Conservation (phyloP, 1,140 invertebrate species). For the Trichogramma pretiosum region DNA sequence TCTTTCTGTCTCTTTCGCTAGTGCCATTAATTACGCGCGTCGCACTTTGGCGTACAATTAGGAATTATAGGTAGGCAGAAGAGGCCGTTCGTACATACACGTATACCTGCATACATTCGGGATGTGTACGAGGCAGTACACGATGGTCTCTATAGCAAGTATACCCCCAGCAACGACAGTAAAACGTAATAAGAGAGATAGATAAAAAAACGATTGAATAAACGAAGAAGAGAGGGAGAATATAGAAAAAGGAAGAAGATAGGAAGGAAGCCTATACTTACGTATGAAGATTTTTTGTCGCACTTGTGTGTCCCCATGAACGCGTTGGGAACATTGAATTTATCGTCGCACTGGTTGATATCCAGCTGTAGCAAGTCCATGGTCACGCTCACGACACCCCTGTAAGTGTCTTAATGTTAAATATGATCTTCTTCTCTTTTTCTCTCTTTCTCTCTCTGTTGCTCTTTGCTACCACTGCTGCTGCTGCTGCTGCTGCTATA, state of each 20-base stretch:
- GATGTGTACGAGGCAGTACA: too few relatives aligned
- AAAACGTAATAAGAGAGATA: too few relatives aligned
- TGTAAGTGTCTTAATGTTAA: slow-evolving; percentile 51
- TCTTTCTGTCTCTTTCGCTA: too few relatives aligned
- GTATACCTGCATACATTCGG: too few relatives aligned
- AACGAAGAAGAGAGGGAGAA: background rate
- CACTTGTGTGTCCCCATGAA: slow-evolving; percentile 95
- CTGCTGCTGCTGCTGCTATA: too few relatives aligned
- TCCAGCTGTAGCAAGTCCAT: slow-evolving; percentile 85
- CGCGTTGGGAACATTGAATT: slow-evolving; percentile 82
- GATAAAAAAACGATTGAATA: slow-evolving; percentile 8
- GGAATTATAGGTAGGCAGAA: too few relatives aligned
- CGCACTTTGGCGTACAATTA: slow-evolving; percentile 9
- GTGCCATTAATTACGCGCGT: slow-evolving; percentile 15
- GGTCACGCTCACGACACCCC: slow-evolving; percentile 88
- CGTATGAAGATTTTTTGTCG: slow-evolving; percentile 82
- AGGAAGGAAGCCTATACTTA: slow-evolving; percentile 51
- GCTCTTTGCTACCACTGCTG: too few relatives aligned
- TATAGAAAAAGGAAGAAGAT: slow-evolving; percentile 8
- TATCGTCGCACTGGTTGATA: slow-evolving; percentile 89
- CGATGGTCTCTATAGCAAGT: too few relatives aligned
- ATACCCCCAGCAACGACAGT: too few relatives aligned
- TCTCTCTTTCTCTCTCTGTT: background rate
- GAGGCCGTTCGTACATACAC: too few relatives aligned
- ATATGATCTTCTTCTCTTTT: slow-evolving; percentile 31